Base-by-base conservation (phyloP, 2,888 invertebrate genomes). In the Stenotaenia linearis region DNA sequence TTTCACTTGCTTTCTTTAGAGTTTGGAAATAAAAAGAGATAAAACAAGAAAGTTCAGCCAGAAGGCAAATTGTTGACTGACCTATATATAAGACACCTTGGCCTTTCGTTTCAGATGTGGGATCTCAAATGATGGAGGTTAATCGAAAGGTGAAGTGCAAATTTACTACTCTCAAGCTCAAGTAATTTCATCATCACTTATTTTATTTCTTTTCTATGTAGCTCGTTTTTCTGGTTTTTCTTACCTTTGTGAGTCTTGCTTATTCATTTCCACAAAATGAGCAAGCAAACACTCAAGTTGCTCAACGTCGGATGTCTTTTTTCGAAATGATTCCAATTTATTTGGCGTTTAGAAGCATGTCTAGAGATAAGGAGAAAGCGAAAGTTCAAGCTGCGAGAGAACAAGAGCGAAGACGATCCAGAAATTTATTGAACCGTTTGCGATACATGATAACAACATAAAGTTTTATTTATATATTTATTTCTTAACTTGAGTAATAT, bases 271-370 rank as follows among this genome's bases (percentile, higher is more conserved):
- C 77, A 4, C 37, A 35, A 23, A 45, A 45, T 40, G 77, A 25
- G 12, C n/a, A 35, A 18, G 35, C 25, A 75, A 77, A 77, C 28
- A 40, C 40, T 10, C 77, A 77, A 45, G 77, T 77, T 15, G 77
- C 77, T 23, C 77, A 77, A 40, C 77, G 78, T 30, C 10, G 78
- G 5, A 78, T 78, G 78, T 32, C 32, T 5, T 32, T 78, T 30
- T 78, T 78, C 30, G 78, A 78, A 32, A 61, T 61, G 61, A 78
- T 78, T 25, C 78, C 78, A n/a, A 61, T 78, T 61, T 78, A 78
- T 61, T 61, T 78, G 78, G 78, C 78, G 0, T 78, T 78, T 32
- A 30, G 78, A 32, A 61, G 78, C 21, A 28, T 78, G 61, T 30
- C 78, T 15, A 50, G 32, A 12, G 78, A 78, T n/a, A 50, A 56